These are phyloP conservation scores for Trichosurus vulpecula DNA, from an alignment of 2,797 vertebrate genomes.

Conservation along the genomic window DNA sequence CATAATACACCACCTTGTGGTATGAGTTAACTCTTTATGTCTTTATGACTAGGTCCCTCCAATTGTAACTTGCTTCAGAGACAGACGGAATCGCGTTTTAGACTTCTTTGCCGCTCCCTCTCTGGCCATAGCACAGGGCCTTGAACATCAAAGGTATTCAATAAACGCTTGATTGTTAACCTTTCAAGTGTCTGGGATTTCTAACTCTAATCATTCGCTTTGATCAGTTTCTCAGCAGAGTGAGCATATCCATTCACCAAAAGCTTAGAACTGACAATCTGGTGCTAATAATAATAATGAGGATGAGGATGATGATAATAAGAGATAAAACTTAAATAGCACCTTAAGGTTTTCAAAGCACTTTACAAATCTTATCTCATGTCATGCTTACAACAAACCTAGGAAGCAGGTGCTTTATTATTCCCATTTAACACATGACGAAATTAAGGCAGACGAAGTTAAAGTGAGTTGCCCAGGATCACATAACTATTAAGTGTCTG, in stretches of 20 bases:
- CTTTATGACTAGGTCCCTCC: neutral
- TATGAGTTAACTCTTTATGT: neutral
- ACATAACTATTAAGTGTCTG: neutral
- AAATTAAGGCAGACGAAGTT: neutral
- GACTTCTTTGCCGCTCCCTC: neutral
- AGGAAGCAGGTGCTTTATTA: neutral
- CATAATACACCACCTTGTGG: neutral
- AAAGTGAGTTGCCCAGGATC: neutral
- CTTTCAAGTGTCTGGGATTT: slow-evolving; percentile 29
- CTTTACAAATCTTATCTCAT: neutral
- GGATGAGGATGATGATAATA: no score
- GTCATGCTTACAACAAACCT: neutral
- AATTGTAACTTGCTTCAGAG: neutral
- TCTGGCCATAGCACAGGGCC: neutral
- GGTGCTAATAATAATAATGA: neutral
- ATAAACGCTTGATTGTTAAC: slow-evolving; percentile 6
- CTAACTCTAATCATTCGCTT: neutral
- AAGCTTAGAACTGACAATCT: neutral
- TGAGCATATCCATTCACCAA: neutral
- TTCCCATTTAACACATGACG: neutral
- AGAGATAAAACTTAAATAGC: no score
- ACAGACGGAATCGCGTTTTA: neutral
- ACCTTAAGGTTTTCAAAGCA: neutral
- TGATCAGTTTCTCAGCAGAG: neutral
- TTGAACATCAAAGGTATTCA: neutral